Conservation (phyloP, 1,140 invertebrate genomes). For the Proctacanthus coquilletti region DNA sequence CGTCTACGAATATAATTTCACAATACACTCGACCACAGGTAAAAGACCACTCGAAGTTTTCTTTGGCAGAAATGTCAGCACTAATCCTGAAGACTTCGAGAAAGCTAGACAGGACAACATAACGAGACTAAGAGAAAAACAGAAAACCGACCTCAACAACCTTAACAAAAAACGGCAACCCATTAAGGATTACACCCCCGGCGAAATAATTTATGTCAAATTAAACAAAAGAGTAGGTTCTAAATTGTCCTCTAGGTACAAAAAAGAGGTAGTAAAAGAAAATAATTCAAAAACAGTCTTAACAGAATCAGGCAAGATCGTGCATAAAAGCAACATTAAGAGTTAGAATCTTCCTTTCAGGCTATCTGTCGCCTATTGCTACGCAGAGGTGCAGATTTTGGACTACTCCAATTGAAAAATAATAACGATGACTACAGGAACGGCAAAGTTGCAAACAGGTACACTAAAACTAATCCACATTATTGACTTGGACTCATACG, state of each 20-base stretch:
- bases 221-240: constrained; percentile 7
- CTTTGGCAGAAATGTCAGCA: constrained; percentile 1
- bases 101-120: background rate
- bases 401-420: too few species aligned
- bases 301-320: constrained; percentile 3
- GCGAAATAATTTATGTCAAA: constrained; percentile 5
- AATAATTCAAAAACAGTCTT: background rate
- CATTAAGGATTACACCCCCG: background rate
- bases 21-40: constrained; percentile 3
- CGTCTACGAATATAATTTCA: constrained; percentile 5
- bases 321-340: constrained; percentile 7
- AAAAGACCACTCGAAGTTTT: constrained; percentile 1
- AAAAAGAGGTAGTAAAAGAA: constrained; percentile 5
- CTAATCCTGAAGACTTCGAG: background rate
- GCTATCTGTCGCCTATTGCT: too few species aligned
- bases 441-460: too few species aligned
- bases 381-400: too few species aligned
- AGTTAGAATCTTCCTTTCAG: too few species aligned
- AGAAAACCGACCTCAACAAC: constrained; percentile 4
- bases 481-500: too few species aligned
- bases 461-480: too few species aligned
- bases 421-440: too few species aligned
- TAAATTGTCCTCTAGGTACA: constrained; percentile 4
- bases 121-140: constrained; percentile 3
- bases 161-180: constrained; percentile 4